phyloP scores from a whole-genome alignment of 2,888 invertebrate species.

The Oligia strigilis region DNA sequence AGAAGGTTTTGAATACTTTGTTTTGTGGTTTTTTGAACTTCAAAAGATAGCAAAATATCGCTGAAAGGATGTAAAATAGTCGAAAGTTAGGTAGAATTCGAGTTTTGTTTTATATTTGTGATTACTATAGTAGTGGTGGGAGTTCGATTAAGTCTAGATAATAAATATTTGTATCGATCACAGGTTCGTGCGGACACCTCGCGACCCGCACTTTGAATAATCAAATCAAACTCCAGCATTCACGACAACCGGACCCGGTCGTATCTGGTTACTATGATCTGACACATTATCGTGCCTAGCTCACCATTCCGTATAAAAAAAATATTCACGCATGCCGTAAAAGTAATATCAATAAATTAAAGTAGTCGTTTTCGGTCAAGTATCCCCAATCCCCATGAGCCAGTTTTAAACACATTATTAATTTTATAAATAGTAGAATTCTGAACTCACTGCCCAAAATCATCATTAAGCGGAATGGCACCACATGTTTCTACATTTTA shows the following conservation, averaged over 20 bases:
- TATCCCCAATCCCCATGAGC: conserved; percentile 51
- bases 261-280: conserved; percentile 38
- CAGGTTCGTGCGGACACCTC: conserved; percentile 72
- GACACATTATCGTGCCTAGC: conserved; percentile 26
- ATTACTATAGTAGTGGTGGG: conserved; percentile 62
- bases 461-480: conserved; percentile 46
- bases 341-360: conserved; percentile 63
- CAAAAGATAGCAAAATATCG: not conserved
- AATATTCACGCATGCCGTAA: conserved; percentile 42
- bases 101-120: not conserved
- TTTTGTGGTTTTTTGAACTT: not conserved
- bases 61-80: not conserved
- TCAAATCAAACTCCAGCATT: conserved; percentile 41
- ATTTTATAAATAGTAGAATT: conserved; percentile 54
- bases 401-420: conserved; percentile 63
- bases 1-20: not conserved
- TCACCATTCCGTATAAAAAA: conserved; percentile 35
- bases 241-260: conserved; percentile 35
- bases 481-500: conserved; percentile 56
- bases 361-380: conserved; percentile 49
- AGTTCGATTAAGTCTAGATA: conserved; percentile 65
- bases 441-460: conserved; percentile 45
- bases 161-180: conserved; percentile 76
- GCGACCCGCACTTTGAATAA: conserved; percentile 54
- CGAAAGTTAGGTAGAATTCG: not conserved